A percentile compares a stretch with the other conserved stretches of the same genome.
Conservation (phyloP, 2,797 vertebrate species). For the Delichon dasypus region DNA sequence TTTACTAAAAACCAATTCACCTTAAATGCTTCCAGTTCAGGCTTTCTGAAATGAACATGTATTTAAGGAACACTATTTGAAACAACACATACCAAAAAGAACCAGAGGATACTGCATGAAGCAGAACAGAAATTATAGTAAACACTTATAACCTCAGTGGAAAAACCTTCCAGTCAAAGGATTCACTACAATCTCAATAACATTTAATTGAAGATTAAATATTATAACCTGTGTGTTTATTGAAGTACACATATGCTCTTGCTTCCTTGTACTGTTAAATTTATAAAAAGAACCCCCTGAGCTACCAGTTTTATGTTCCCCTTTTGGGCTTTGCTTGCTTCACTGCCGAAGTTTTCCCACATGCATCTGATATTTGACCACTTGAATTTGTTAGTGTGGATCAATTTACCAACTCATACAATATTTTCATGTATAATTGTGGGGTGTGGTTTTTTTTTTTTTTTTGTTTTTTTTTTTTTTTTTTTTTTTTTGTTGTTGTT, state of each 20-base stretch:
- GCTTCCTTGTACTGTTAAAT: neutral
- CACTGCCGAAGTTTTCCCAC: neutral
- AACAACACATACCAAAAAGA: neutral
- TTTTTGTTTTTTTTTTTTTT: too few species aligned
- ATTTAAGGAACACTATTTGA: neutral
- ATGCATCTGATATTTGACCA: neutral
- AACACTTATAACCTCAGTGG: neutral
- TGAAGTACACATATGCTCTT: neutral
- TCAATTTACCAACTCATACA: neutral
- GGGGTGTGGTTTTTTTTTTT: too few species aligned
- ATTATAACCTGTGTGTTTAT: neutral
- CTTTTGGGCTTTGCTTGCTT: neutral
- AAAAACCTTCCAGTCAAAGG: neutral
- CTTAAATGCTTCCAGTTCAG: neutral
- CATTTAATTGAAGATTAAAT: neutral
- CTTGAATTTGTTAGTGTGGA: neutral
- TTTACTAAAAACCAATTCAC: neutral
- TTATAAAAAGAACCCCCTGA: rapidly evolving
- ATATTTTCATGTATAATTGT: neutral
- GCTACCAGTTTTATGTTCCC: neutral
- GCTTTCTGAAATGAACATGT: neutral
- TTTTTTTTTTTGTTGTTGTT: too few species aligned
- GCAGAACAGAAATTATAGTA: neutral
- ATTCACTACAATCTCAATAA: neutral
- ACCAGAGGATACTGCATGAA: neutral